Percentiles rank a stretch among this genome's conserved stretches.
Conservation (phyloP, 2,113 vertebrate genomes). For the Alectura lathami region DNA sequence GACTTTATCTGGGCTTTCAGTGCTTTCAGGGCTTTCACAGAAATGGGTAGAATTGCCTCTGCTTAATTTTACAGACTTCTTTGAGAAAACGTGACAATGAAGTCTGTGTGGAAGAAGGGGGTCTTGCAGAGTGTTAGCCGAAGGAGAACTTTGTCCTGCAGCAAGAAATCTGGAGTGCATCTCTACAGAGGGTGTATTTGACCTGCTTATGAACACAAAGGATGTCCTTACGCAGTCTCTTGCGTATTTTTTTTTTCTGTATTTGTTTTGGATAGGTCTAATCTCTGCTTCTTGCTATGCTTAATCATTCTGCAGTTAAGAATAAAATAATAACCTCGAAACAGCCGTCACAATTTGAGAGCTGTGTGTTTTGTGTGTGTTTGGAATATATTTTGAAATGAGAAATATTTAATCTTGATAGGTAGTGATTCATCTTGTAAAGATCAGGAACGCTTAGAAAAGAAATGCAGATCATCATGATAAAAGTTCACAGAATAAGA, state of each 20-base stretch:
- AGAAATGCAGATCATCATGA: not conserved
- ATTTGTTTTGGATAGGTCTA: not conserved
- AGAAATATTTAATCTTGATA: not conserved
- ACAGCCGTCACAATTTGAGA: not conserved
- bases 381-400: not conserved
- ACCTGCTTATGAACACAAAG: not conserved
- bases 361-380: not conserved
- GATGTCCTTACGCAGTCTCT: not conserved
- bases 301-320: not conserved
- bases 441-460: not conserved
- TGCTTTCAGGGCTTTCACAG: not conserved
- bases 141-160: not conserved
- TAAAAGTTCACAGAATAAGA: not conserved
- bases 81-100: not conserved
- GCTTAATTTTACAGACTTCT: not conserved
- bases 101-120: not conserved
- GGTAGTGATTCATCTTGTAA: not conserved
- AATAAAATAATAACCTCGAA: not conserved
- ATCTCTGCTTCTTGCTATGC: not conserved
- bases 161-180: not conserved
- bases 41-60: not conserved
- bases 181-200: not conserved
- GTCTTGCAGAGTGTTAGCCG: not conserved
- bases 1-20: not conserved
- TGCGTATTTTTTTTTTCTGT: not conserved